Base-by-base conservation (phyloP, 2,888 invertebrate genomes). In the Eupsilia transversa region DNA sequence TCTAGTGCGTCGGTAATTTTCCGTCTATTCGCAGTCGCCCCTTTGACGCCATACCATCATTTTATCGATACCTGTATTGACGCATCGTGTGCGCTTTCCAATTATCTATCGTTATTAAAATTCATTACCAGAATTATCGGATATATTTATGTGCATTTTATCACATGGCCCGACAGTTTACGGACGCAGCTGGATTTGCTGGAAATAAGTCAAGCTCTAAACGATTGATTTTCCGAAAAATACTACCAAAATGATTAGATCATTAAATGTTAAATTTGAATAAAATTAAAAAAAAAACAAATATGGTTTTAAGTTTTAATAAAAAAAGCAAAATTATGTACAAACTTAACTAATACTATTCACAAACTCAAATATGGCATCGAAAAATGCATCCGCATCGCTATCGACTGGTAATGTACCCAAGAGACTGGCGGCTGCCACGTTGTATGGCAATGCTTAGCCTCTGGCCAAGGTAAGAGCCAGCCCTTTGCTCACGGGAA, bases 41-140 rank as follows among this genome's bases (percentile, higher is more conserved):
- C 43, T 61, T 60, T 57, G 49, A 52, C 23, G 41, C 1, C 14
- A 20, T 4, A 30, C 14, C 17, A n/a, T 17, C 20, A 81, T 66
- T 69, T 61, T 27, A 57, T 77, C 65, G 33, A 69, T 69, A 66
- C 57, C 43, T 14, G 17, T 41, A 66, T 74, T 66, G 27, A 52
- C 41, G 35, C n/a, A 30, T 30, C 35, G 12, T 43, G 23, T 56
- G 14, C 10, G 7, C 38, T 64, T 35, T 63, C 6, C 30, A 46
- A 30, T 38, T 20, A 30, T 12, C 3, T 46, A 38, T 64, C 14
- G 10, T 38, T 35, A 9, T 61, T 33, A 43, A 17, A 27, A 43
- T 38, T 41, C 23, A 38, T 27, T 9, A 17, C 3, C 3, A 3
- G 7, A 49, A 30, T 38, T 57, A 38, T 46, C 17, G 6, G 27